Evolutionary conservation across 1,140 invertebrate species (phyloP).

Genomic region (Acromyrmex charruanus): DNA sequence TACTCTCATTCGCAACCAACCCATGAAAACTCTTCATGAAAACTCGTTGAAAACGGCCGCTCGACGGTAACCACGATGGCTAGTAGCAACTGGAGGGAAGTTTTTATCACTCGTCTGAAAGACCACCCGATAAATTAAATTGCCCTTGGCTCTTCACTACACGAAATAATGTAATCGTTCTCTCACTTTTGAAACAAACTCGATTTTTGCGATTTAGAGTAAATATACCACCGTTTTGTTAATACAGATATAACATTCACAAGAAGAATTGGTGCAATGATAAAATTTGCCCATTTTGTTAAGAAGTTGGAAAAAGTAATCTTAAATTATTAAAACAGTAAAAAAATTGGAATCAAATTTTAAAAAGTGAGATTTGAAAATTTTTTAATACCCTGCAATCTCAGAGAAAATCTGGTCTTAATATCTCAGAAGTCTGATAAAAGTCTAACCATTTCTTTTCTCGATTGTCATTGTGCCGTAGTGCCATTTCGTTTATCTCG

Average conservation of each 20-base stretch:
- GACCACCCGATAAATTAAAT: constrained; percentile 51
- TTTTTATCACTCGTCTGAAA: constrained; percentile 58
- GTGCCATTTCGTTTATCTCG: neutral
- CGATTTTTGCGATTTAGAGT: neutral
- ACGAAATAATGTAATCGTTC: constrained; percentile 57
- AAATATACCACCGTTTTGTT: neutral
- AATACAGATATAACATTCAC: neutral
- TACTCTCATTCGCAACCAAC: constrained; percentile 21
- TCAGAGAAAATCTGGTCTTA: neutral
- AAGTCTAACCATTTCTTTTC: neutral
- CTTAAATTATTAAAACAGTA: neutral
- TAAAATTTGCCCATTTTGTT: neutral
- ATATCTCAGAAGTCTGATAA: neutral
- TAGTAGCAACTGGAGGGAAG: neutral
- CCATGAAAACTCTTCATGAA: constrained; percentile 21
- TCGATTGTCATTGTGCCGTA: neutral
- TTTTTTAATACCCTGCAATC: neutral
- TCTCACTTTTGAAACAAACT: constrained; percentile 43
- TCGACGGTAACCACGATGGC: neutral
- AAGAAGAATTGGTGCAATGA: neutral
- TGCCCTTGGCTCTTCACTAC: constrained; percentile 29
- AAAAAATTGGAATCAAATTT: constrained; percentile 15
- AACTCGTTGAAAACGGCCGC: constrained; percentile 23
- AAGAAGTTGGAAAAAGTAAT: constrained; percentile 17
- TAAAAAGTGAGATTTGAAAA: neutral